Evolutionary conservation across 2,888 invertebrate genomes (phyloP).

Genomic region (Cerastis leucographa): DNA sequence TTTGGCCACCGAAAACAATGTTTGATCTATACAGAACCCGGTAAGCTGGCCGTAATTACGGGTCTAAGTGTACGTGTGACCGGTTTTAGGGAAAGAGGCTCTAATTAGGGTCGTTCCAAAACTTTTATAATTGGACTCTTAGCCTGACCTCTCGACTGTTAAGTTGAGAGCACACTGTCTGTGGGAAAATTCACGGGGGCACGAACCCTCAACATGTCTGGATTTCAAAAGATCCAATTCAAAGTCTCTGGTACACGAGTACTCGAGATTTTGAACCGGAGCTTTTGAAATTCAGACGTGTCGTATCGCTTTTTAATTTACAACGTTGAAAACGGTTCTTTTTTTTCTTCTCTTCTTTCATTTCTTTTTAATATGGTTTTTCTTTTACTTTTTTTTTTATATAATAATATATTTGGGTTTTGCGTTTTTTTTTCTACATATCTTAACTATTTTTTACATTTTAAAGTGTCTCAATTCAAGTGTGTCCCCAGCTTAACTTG

Average conservation of each 20-base stretch:
- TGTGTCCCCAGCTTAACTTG: conserved; percentile 52
- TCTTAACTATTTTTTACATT: too few relatives aligned
- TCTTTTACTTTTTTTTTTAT: too few relatives aligned
- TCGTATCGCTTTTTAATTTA: background rate
- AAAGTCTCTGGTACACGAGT: background rate
- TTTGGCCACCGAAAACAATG: conserved; percentile 36
- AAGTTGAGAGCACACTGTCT: conserved; percentile 41
- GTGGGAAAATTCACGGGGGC: background rate
- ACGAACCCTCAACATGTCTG: background rate
- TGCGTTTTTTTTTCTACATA: too few relatives aligned
- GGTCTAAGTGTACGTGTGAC: conserved; percentile 50
- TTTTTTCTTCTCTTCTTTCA: too few relatives aligned
- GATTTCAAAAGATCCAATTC: background rate
- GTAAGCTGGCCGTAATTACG: conserved; percentile 50
- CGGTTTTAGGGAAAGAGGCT: conserved; percentile 50
- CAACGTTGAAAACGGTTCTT: background rate
- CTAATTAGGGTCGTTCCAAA: conserved; percentile 80
- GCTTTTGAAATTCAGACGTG: background rate
- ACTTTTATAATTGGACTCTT: conserved; percentile 83
- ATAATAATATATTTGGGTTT: too few relatives aligned
- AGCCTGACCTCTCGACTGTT: conserved; percentile 55
- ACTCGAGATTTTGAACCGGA: conserved; percentile 14
- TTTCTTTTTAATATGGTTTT: too few relatives aligned
- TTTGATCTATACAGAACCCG: conserved; percentile 29
- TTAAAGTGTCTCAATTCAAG: background rate